phyloP scores from a whole-genome alignment of 2,113 vertebrate species.

The Bombycilla garrulus region DNA sequence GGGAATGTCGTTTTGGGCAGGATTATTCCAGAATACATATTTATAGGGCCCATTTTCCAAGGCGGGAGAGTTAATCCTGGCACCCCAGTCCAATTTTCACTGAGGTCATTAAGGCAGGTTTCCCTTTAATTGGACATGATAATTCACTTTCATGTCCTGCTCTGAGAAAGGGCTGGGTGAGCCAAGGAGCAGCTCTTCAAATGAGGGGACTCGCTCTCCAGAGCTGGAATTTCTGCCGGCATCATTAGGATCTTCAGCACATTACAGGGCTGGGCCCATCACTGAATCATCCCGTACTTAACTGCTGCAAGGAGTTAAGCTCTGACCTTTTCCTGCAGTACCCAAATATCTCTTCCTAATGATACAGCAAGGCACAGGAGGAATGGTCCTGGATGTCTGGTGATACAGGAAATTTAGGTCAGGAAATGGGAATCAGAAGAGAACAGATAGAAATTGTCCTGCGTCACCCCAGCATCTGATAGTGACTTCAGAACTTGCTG shows the following conservation, averaged over 20 bases:
- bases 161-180: background rate
- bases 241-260: background rate
- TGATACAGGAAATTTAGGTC: conserved; percentile 15
- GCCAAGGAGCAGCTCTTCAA: background rate
- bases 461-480: background rate
- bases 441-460: conserved; percentile 19
- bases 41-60: background rate
- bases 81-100: background rate
- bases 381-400: background rate
- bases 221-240: background rate
- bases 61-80: background rate
- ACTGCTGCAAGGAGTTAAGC: background rate
- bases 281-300: background rate
- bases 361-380: background rate
- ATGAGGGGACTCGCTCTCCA: background rate
- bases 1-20: background rate
- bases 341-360: conserved; percentile 3
- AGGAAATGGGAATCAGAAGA: background rate
- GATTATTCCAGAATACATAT: background rate
- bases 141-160: background rate
- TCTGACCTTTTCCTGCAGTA: background rate
- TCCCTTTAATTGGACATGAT: background rate
- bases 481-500: conserved; percentile 30
- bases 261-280: background rate
- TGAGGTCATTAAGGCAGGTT: background rate